Base-by-base conservation (phyloP, 2,888 invertebrate species). In the Horisme vitalbata region DNA sequence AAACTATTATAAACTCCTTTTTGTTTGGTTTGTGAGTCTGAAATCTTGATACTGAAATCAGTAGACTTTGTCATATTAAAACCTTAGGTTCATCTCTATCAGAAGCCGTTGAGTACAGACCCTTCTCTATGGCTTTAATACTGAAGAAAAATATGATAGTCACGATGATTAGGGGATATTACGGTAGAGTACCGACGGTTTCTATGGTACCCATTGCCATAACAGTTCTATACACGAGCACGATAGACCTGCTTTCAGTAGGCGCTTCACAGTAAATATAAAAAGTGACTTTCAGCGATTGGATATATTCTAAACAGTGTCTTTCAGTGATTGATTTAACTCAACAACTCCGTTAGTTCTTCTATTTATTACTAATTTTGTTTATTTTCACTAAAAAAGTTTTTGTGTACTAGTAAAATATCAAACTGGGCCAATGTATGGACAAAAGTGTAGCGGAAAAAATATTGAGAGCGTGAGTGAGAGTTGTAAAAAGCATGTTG, bases 371-470 rank as follows among this genome's bases (percentile, higher is more conserved):
- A 12, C 12, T n/a, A 6, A 8, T 8, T 5, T 12, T 11, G 12
- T 11, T 12, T 27, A 11, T 12, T 27, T 27, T 5, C 6, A 18
- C 5, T 18, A 12, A 11, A 11, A 5, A 6, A 1, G 14, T 10
- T n/a, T 28, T 50, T 36, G 24, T 47, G 38, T 48, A 55, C 53
- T 28, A 48, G n/a, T n/a, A 39, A 53, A 58, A 66, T 68, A 18
- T 2, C 79, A 91, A 90, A 76, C 92, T 92, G 92, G 92, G 92
- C 78, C 92, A 91, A 87, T 92, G 92, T 76, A 90, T 92, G 81
- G 91, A 92, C 81, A 90, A 91, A 78, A 77, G 87, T 55, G 81
- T 90, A 65, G 79, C 79, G 60, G 89, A 73, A 71, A 85, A 84
- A 71, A 72, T 82, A 55, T 66, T 78, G 53, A 63, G 68, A 55